Evolutionary conservation across 1,140 invertebrate species (phyloP), one percentile per base, ranked within the genome.

Genomic region (Anoplolepis gracilipes): DNA sequence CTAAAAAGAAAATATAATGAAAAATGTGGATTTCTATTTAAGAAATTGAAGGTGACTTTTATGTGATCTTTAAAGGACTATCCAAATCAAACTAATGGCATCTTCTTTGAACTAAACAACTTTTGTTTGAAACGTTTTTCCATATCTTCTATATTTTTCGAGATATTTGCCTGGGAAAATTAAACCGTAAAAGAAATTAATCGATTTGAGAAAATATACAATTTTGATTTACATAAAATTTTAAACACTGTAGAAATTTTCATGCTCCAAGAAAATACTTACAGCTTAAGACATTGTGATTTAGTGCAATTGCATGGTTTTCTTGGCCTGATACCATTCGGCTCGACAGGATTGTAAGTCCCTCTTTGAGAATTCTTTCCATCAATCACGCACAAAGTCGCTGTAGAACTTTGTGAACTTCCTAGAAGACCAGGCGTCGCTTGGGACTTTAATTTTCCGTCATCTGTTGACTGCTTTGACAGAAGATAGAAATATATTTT

Each of bases 241-340:
- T 61, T 28, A 22, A 8, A 22, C n/a, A 46, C 1, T 2, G 10
- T 69, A n/a, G 6, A 46, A 81, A 42, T 57, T 13, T 13, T n/a
- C 33, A 5, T 36, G 28, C n/a, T 72, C 30, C 3, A 53, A 64
- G 0, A 57, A 77, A 42, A 75, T 85, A 96, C 96, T 96, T 95
- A 98, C 95, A 99, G 95, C 95, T 99, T 99, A 36, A 99, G 96
- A 93, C 99, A 99, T 94, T 99, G 98, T 5, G 99, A 99, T 95
- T 99, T 99, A 53, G 98, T 99, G 95, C 99, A 99, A 94, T 99
- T 99, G 94, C 99, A 99, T 13, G 98, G 98, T 95, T 99, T 99
- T 75, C 98, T 96, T 7, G 98, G 97, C 90, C 97, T 95, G 70
- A 97, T 96, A 30, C 97, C 97, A 92, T 97, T 97, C 2, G 96